These are phyloP conservation scores for Sebastes matsubarae DNA, from an alignment of 2,797 vertebrate species.

Conservation along the genomic window DNA sequence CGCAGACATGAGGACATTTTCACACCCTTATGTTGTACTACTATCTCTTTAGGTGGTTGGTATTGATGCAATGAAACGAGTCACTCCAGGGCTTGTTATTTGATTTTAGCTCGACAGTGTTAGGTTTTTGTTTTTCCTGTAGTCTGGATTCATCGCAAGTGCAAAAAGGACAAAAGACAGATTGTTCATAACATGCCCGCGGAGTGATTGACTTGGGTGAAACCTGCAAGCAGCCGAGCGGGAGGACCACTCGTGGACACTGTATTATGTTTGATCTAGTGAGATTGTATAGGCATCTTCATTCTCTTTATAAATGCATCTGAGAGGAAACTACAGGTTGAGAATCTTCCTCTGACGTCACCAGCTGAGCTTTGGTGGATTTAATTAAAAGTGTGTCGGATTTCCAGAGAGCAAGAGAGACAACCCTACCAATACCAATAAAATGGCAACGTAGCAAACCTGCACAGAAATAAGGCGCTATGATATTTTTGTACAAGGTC, in stretches of 20 bases:
- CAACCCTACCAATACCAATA: not conserved
- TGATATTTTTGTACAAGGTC: conserved; percentile 10
- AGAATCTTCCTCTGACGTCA: conserved; percentile 14
- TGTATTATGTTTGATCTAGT: not conserved
- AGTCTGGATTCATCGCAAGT: not conserved
- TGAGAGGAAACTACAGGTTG: conserved; percentile 31
- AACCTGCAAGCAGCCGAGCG: not conserved
- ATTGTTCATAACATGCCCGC: not conserved
- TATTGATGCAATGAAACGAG: not conserved
- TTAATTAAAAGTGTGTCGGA: not conserved
- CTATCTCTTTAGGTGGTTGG: not conserved
- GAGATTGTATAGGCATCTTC: not conserved
- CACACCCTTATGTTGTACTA: not conserved
- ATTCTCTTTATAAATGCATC: not conserved
- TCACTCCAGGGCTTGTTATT: not conserved
- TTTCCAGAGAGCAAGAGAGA: not conserved
- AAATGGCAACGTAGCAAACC: not conserved
- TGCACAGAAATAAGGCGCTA: not conserved
- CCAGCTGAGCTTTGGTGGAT: not conserved
- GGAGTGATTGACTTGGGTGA: not conserved
- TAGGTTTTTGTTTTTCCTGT: not conserved
- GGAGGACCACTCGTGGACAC: not conserved
- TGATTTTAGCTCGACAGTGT: not conserved
- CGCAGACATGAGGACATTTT: not conserved
- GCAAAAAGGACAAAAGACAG: not conserved